Percentiles rank a stretch among this genome's conserved stretches.
Evolutionary conservation across 2,113 vertebrate genomes (phyloP).

Genomic region (Channa maculata): DNA sequence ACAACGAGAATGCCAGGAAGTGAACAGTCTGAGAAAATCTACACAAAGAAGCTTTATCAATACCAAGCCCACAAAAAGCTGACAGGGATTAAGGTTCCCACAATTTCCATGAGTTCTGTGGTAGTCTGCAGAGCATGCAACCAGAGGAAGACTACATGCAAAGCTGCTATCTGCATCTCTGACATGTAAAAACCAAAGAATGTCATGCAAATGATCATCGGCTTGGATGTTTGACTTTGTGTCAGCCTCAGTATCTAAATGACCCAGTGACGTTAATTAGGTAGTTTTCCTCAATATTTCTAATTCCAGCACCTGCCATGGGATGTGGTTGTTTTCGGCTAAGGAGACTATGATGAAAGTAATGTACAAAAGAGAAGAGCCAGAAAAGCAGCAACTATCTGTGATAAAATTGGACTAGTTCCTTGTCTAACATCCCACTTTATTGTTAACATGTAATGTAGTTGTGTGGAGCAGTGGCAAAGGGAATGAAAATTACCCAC

Average conservation of each 20-base stretch:
- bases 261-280: constrained; percentile 8
- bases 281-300: not conserved
- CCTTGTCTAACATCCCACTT: not conserved
- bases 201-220: too few species aligned
- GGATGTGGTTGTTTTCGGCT: not conserved
- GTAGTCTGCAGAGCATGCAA: too few species aligned
- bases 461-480: not conserved
- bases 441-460: not conserved
- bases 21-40: too few species aligned
- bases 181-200: too few species aligned
- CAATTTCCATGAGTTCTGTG: too few species aligned
- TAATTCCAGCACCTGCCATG: not conserved
- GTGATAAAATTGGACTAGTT: too few species aligned
- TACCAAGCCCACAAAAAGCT: too few species aligned
- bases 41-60: too few species aligned
- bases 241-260: not conserved
- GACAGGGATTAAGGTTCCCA: too few species aligned
- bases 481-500: not conserved
- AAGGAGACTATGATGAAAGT: too few species aligned
- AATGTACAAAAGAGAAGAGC: not conserved
- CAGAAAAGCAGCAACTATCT: not conserved
- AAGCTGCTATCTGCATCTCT: not conserved
- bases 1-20: too few species aligned
- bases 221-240: too few species aligned
- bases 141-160: not conserved